Conservation (phyloP, 1,140 invertebrate species). For the silkworm (Bombyx mori) region DNA sequence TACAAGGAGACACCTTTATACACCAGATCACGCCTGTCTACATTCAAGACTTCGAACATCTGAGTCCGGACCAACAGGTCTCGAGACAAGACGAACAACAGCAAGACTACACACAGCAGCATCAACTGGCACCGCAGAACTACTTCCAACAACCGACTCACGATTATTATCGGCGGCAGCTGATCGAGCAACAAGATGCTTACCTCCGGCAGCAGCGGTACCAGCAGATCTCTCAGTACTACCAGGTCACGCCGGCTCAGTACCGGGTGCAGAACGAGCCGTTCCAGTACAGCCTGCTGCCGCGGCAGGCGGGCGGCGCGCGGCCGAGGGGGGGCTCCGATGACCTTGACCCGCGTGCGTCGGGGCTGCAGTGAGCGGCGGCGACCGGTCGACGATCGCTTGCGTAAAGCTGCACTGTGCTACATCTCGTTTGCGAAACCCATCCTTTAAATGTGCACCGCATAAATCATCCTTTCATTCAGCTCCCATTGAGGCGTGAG, state of each 20-base stretch:
- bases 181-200: conserved; percentile 9
- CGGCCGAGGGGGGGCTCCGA: conserved; percentile 10
- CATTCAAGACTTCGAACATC: too few species aligned
- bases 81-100: conserved; percentile 11
- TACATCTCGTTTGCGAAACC: conserved; percentile 13
- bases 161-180: conserved; percentile 16
- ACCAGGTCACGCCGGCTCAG: background rate
- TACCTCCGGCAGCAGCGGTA: conserved; percentile 14
- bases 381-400: conserved; percentile 21
- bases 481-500: background rate
- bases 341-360: conserved; percentile 64
- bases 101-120: conserved; percentile 11
- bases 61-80: too few species aligned
- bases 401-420: conserved; percentile 12
- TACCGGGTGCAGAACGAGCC: conserved; percentile 3
- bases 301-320: conserved; percentile 9
- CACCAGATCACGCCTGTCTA: too few species aligned
- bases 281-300: conserved; percentile 25
- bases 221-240: background rate
- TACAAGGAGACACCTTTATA: conserved; percentile 5
- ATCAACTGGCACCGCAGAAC: conserved; percentile 1
- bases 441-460: conserved; percentile 3
- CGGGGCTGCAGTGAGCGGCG: conserved; percentile 30
- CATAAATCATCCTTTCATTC: conserved; percentile 6
- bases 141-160: conserved; percentile 2